These are phyloP conservation scores for Cosmia pyralina DNA, from an alignment of 2,888 invertebrate species.

Conservation along the genomic window DNA sequence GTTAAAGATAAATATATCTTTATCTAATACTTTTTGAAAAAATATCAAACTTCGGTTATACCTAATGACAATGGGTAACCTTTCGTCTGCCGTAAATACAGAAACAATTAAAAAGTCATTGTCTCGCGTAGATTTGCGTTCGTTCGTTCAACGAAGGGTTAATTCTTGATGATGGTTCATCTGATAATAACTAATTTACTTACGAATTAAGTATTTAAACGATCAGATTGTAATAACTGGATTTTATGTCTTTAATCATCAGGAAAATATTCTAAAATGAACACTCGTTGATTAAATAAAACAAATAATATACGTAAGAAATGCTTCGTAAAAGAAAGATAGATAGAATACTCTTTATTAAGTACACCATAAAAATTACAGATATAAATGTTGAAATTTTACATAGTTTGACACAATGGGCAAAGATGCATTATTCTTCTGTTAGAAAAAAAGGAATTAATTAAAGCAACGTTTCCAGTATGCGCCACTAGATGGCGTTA, in stretches of 20 bases:
- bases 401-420: too few species aligned
- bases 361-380: too few species aligned
- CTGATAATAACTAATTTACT: neutral
- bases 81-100: too few species aligned
- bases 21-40: neutral
- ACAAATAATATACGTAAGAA: neutral
- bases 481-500: slow-evolving; percentile 49
- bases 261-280: neutral
- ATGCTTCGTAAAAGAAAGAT: too few species aligned
- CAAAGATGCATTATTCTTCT: neutral
- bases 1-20: neutral
- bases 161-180: neutral
- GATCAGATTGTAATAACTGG: neutral
- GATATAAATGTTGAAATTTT: too few species aligned
- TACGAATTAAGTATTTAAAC: neutral
- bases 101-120: too few species aligned
- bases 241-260: neutral
- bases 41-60: neutral
- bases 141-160: neutral
- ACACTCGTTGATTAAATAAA: neutral
- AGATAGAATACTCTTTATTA: too few species aligned
- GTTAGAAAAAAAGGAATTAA: neutral
- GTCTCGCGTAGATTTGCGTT: too few species aligned
- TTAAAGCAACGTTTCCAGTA: neutral
- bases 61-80: neutral